These are phyloP conservation scores for Athalia circularis DNA, from an alignment of 2,888 invertebrate species.

Conservation along the genomic window DNA sequence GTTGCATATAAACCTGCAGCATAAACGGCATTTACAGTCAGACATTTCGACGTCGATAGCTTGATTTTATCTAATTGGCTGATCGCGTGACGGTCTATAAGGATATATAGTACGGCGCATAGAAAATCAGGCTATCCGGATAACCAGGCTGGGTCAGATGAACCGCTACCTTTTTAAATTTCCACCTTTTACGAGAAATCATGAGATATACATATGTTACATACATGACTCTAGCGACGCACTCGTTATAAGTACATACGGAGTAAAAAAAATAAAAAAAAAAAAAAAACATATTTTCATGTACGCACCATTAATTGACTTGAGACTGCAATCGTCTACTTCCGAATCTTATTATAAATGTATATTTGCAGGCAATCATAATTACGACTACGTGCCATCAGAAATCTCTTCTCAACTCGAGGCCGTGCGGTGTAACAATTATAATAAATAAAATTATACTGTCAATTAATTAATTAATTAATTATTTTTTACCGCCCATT, in stretches of 20 bases:
- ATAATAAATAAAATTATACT: too few species aligned
- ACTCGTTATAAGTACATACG: background rate
- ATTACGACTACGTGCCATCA: too few species aligned
- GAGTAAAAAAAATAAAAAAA: background rate
- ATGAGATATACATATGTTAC: background rate
- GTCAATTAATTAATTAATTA: too few species aligned
- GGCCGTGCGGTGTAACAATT: too few species aligned
- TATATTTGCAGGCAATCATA: too few species aligned
- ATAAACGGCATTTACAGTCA: conserved; percentile 28
- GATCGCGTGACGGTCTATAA: conserved; percentile 29
- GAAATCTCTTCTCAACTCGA: too few species aligned
- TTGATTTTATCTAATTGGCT: conserved; percentile 38
- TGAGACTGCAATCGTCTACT: too few species aligned
- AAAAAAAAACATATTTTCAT: background rate
- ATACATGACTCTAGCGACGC: background rate
- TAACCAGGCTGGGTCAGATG: too few species aligned
- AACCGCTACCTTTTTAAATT: conserved; percentile 4
- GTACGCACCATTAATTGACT: background rate
- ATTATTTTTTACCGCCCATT: too few species aligned
- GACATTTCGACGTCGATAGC: conserved; percentile 35
- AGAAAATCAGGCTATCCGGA: conserved; percentile 22
- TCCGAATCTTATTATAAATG: too few species aligned
- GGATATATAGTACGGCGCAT: background rate
- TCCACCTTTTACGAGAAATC: conserved; percentile 40
- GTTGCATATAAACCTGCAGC: background rate